Percentiles rank a stretch among this genome's conserved stretches.
Conservation (phyloP, 2,888 invertebrate species). For the Oxycera nigricornis region DNA sequence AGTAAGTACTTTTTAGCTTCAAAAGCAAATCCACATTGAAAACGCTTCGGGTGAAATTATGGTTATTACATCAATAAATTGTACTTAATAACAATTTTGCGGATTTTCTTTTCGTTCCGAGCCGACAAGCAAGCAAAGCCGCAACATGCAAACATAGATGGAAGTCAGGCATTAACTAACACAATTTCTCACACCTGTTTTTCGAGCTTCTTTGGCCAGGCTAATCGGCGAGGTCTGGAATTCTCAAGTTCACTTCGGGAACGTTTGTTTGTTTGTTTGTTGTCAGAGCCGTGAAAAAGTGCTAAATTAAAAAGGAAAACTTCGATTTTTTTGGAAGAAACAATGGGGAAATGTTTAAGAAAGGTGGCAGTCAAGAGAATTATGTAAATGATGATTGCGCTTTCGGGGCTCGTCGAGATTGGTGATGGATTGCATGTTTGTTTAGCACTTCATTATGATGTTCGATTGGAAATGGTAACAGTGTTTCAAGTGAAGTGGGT, state of each 20-base stretch:
- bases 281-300: neutral
- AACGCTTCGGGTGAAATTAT: slow-evolving; percentile 5
- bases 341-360: neutral
- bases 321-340: neutral
- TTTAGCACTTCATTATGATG: slow-evolving; percentile 2
- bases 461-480: neutral
- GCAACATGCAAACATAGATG: neutral
- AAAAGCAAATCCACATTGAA: neutral
- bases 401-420: neutral
- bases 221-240: neutral
- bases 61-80: slow-evolving; percentile 19
- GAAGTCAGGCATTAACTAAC: neutral
- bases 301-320: neutral
- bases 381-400: neutral
- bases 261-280: neutral
- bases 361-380: neutral
- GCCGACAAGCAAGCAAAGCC: neutral
- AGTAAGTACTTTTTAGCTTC: too few species aligned
- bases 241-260: neutral
- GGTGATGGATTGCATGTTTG: neutral
- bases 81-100: slow-evolving; percentile 32
- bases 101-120: slow-evolving; percentile 11
- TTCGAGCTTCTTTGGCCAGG: neutral
- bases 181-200: neutral
- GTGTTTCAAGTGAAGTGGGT: neutral